A percentile compares a stretch with the other conserved stretches of the same genome.
Evolutionary conservation across 2,113 vertebrate species (phyloP).

Genomic region (Oophaga pumilio): DNA sequence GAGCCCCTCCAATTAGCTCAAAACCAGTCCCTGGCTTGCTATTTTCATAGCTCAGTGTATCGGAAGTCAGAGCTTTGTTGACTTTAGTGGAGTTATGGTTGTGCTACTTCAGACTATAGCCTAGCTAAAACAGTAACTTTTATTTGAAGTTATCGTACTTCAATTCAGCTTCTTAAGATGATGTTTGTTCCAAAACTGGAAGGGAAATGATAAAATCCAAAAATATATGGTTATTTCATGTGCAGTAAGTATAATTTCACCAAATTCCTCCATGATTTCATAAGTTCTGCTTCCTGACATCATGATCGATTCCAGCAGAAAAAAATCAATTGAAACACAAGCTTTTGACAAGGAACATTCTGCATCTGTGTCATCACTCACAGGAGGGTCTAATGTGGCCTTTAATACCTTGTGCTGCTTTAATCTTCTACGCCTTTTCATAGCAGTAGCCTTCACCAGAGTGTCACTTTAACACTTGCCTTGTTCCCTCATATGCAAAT

Average conservation of each 20-base stretch:
- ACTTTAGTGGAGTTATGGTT: background rate
- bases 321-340: slow-evolving; percentile 53
- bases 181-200: too few species aligned
- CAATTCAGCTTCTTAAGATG: background rate
- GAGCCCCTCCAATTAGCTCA: background rate
- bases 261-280: slow-evolving; percentile 38
- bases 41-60: background rate
- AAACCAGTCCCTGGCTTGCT: background rate
- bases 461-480: slow-evolving; percentile 31
- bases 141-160: background rate
- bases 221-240: background rate
- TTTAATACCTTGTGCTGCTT: slow-evolving; percentile 48
- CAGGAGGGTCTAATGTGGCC: slow-evolving; percentile 50
- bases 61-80: background rate
- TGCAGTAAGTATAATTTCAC: background rate
- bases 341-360: slow-evolving; percentile 54
- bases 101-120: background rate
- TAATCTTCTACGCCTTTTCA: slow-evolving; percentile 33
- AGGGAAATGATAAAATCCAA: background rate
- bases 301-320: slow-evolving; percentile 40
- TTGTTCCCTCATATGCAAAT: slow-evolving; percentile 31
- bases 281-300: slow-evolving; percentile 52
- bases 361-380: slow-evolving; percentile 58
- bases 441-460: slow-evolving; percentile 31
- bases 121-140: background rate